phyloP scores from a whole-genome alignment of 2,888 invertebrate genomes.

The Orchesella flavescens region DNA sequence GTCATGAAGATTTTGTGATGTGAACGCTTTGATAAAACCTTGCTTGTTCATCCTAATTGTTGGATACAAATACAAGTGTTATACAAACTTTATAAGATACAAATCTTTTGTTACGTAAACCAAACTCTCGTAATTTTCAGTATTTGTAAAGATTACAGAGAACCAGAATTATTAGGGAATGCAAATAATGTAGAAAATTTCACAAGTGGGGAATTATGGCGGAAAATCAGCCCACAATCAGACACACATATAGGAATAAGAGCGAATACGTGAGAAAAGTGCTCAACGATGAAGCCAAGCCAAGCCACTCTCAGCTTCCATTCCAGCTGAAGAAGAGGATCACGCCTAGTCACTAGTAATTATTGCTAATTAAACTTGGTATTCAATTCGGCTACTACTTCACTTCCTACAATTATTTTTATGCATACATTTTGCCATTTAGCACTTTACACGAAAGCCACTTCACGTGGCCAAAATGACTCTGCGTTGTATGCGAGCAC shows the following conservation, averaged over 20 bases:
- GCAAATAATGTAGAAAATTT: neutral
- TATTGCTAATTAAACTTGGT: conserved; percentile 34
- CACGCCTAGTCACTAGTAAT: neutral
- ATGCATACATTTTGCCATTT: neutral
- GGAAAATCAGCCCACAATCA: neutral
- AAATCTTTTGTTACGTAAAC: no score
- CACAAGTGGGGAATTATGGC: no score
- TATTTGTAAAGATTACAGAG: no score
- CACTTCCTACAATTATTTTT: neutral
- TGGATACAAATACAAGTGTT: no score
- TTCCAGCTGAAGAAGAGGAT: no score
- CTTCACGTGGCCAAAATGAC: neutral
- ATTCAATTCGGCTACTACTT: neutral
- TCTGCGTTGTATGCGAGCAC: neutral
- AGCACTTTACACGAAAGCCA: neutral
- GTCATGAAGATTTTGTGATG: no score
- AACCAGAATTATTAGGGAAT: neutral
- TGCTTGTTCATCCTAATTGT: no score
- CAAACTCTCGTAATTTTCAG: no score
- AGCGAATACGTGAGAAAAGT: neutral
- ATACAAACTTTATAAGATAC: no score
- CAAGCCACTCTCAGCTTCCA: neutral
- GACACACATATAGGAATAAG: neutral
- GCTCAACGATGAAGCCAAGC: neutral
- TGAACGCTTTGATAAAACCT: no score